Conservation (phyloP, 2,797 vertebrate genomes). For the Ibycter americanus region DNA sequence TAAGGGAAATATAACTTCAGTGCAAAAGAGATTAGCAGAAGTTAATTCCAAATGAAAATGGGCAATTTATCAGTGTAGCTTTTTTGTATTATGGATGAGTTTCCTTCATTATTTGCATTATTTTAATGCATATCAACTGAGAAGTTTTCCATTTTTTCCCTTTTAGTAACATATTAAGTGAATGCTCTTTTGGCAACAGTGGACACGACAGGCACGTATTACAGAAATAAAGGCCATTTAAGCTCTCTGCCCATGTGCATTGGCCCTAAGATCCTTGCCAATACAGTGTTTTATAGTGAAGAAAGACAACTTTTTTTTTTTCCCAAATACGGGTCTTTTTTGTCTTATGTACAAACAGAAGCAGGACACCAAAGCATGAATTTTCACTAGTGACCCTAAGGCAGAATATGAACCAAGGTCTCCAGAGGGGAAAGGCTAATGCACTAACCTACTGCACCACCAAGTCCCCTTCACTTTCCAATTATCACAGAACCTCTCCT, state of each 20-base stretch:
- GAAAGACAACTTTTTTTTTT: neutral
- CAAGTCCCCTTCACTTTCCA: constrained; percentile 56
- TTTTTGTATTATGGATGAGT: neutral
- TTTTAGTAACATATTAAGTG: neutral
- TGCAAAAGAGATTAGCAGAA: constrained; percentile 15
- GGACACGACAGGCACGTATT: neutral
- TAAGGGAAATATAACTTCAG: constrained; percentile 28
- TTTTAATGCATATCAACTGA: neutral
- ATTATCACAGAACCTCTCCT: constrained; percentile 54
- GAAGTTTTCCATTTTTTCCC: neutral
- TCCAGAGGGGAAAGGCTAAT: constrained; percentile 58
- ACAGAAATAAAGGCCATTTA: neutral
- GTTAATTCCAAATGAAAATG: constrained; percentile 1
- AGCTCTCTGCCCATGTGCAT: neutral
- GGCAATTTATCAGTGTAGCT: neutral
- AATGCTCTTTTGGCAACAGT: neutral
- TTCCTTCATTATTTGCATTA: constrained; percentile 3
- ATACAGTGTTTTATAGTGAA: neutral
- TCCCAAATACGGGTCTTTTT: neutral
- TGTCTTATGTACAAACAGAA: neutral
- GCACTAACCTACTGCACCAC: constrained; percentile 31
- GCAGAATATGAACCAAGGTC: constrained; percentile 12
- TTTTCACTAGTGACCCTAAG: constrained; percentile 44
- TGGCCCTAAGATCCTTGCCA: neutral
- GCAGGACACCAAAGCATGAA: neutral